Evolutionary conservation across 2,797 vertebrate species (phyloP), one percentile per base, ranked within the genome.

Genomic region (Gadopsis marmoratus): DNA sequence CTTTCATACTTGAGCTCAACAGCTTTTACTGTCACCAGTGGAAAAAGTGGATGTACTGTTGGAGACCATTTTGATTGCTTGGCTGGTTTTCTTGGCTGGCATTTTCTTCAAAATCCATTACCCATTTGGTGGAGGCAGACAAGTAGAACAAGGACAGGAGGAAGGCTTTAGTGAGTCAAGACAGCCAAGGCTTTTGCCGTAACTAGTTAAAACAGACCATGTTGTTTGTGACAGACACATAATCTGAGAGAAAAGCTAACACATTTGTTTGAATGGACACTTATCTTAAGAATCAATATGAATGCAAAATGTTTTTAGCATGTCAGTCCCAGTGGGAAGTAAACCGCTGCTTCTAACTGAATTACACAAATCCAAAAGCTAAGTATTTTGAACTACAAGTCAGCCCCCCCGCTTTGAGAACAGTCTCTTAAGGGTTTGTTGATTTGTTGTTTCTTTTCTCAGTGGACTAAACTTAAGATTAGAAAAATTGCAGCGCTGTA

Each of bases 21-120:
- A 43, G 50, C 73, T 43, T 84, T 33, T 76, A 5, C 37, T 74
- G 67, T 67, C 67, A 69, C 78, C 65, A 61, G 48, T 29, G 23
- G 54, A 66, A 67, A 84, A 48, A 48, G 74, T 58, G 53, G 55
- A 74, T 80, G 54, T 63, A 35, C 51, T 70, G 41, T 53, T 43
- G 51, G 55, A 74, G 74, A 81, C 78, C 59, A 59, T 51, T 91
- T 76, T 78, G 82, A 88, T 74, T 79, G 77, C 73, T 84, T 87
- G 88, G 81, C 75, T 84, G 64, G 35, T 81, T 89, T 86, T 81
- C 66, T 79, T 83, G 88, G 79, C 87, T 67, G 67, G 39, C 82
- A 72, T 78, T 91, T 86, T 83, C 71, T 58, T 79, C 68, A 74
- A 74, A 89, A 88, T 85, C 79, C 68, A 84, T 88, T 86, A 81